Evolutionary conservation across 2,797 vertebrate species (phyloP).

Genomic region (Vireo griseus): DNA sequence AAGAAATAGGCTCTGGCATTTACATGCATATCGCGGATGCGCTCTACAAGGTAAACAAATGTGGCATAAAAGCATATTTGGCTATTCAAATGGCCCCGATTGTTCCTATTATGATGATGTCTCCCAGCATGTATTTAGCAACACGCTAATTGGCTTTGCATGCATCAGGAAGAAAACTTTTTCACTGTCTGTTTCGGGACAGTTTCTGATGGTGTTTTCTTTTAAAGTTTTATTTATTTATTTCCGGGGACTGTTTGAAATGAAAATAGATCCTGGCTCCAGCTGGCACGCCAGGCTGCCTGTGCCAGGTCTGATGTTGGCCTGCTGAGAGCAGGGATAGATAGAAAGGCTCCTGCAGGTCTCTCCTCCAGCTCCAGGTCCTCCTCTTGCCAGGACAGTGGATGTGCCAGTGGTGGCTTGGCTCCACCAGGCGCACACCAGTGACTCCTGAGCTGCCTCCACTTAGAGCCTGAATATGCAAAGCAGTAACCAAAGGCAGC

Average conservation of each 20-base stretch:
- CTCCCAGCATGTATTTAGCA: constrained; percentile 29
- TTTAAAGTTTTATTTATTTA: neutral
- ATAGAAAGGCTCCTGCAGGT: neutral
- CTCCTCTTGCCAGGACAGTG: accelerated
- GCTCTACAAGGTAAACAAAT: constrained; percentile 55
- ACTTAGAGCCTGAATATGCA: neutral
- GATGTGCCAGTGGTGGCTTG: accelerated
- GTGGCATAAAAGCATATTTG: constrained; percentile 33
- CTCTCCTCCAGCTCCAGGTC: neutral
- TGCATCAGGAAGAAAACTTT: constrained; percentile 1
- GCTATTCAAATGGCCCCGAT: constrained; percentile 44
- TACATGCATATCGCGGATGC: constrained; percentile 12
- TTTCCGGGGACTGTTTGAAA: neutral
- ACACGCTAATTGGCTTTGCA: neutral
- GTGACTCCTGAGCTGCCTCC: neutral
- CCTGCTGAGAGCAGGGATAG: neutral
- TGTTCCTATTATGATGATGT: constrained; percentile 42
- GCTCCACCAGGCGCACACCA: neutral
- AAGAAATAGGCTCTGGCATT: constrained; percentile 56
- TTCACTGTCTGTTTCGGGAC: neutral
- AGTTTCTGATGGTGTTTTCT: neutral
- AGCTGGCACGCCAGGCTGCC: neutral
- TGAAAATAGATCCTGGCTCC: neutral
- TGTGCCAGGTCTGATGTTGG: neutral
- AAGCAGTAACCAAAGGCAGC: neutral